Evolutionary conservation across 2,797 vertebrate species (phyloP), one percentile per base, ranked within the genome.

Genomic region (Odontamblyopus rebecca): DNA sequence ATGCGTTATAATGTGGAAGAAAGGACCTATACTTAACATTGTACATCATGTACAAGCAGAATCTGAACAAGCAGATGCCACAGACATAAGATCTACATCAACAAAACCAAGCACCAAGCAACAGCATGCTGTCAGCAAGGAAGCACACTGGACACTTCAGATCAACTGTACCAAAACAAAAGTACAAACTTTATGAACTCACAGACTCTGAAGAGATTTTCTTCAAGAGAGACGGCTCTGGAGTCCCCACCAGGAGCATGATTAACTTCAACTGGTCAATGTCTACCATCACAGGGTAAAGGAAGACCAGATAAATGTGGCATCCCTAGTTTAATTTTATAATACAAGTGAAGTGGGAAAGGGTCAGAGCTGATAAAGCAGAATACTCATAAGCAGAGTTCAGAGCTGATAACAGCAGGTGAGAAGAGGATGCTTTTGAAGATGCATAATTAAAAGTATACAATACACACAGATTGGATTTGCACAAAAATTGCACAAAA

Each of bases 201-300:
- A 99, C 97, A 97, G 96, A 96, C 85, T 98, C 96, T 92, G 97
- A 98, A 93, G 97, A 98, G 92, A 99, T 96, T 98, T 99, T 99
- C 96, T 95, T 96, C 95, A 98, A 96, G 94, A 99, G 96, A 92
- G 98, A 97, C 77, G 96, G 95, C 94, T 95, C 97, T 92, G 98
- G 97, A 77, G 95, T 98, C 95, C 98, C 97, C 93, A 99, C 96
- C 93, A 98, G 96, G 93, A 95, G 93, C 96, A 99, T 96, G 95
- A 99, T 99, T 92, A 98, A 96, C 95, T 98, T 99, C 96, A 99
- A 98, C 94, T 99, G 97, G 97, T 99, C 97, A 97, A 99, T 99
- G 95, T 99, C 97, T 99, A 98, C 93, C 92, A 90, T 92, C 91
- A 91, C 89, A 94, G 89, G 89, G 96, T 98, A 95, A 98, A 99